Evolutionary conservation across 2,797 vertebrate species (phyloP).

Genomic region (Heterohyrax brucei): DNA sequence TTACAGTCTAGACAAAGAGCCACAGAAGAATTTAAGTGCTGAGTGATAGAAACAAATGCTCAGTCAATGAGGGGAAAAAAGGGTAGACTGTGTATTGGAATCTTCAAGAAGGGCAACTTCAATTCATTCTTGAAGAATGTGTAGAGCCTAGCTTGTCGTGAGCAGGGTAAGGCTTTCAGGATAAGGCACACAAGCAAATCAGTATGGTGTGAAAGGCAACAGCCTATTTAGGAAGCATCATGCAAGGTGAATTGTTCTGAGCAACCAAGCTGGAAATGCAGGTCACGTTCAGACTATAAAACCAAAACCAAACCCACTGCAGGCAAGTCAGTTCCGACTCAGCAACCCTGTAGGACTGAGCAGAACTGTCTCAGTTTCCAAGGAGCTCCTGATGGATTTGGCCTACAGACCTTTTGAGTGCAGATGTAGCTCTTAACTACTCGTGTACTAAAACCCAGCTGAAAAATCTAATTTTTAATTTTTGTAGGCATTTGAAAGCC

Average conservation of each 20-base stretch:
- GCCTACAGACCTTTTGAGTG: not conserved
- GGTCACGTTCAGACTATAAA: not conserved
- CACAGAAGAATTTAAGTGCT: slow-evolving; percentile 7
- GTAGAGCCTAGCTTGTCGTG: not conserved
- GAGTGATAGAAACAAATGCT: not conserved
- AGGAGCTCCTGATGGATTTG: not conserved
- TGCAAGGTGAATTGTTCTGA: not conserved
- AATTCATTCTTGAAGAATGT: not conserved
- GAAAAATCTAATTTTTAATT: slow-evolving; percentile 35
- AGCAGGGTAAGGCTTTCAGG: not conserved
- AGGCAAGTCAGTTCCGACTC: not conserved
- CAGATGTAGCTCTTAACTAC: not conserved
- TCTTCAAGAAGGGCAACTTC: not conserved
- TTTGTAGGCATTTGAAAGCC: slow-evolving; percentile 31
- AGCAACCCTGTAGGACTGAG: not conserved
- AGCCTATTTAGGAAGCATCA: not conserved
- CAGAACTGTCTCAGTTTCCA: not conserved
- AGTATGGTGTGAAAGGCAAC: not conserved
- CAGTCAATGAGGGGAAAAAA: not conserved
- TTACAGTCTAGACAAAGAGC: slow-evolving; percentile 30
- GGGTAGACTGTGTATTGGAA: not conserved
- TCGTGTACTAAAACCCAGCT: not conserved
- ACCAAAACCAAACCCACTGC: no score
- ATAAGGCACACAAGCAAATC: not conserved
- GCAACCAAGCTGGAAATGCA: not conserved